These are phyloP conservation scores for Pachliopta kotzebuea DNA, from an alignment of 2,888 invertebrate genomes.

Conservation along the genomic window DNA sequence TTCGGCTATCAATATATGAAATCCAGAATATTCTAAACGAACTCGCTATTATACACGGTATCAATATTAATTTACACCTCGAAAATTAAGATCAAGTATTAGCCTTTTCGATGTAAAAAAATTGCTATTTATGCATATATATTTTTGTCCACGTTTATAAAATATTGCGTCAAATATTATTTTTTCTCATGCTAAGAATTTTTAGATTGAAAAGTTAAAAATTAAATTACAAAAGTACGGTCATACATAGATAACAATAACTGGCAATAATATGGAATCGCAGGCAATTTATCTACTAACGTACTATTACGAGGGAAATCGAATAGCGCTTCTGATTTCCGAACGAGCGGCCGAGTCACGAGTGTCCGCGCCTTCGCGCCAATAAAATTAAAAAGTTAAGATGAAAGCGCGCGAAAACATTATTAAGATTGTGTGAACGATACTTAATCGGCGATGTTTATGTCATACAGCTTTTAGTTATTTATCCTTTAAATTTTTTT, in stretches of 20 bases:
- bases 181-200: neutral
- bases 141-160: too few relatives aligned
- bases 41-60: too few relatives aligned
- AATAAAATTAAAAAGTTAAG: conserved; percentile 31
- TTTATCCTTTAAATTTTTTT: too few relatives aligned
- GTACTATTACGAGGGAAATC: conserved; percentile 29
- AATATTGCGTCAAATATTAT: neutral
- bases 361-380: conserved; percentile 29
- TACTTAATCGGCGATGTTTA: neutral
- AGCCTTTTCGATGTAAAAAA: too few relatives aligned
- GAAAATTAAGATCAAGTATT: too few relatives aligned
- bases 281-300: conserved; percentile 30
- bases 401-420: conserved; percentile 33
- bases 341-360: conserved; percentile 34
- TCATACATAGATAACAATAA: conserved; percentile 5
- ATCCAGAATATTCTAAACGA: too few relatives aligned
- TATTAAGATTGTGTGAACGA: conserved; percentile 35
- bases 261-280: conserved; percentile 8
- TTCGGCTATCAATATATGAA: too few relatives aligned
- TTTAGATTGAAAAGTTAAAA: neutral
- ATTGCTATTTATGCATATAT: too few relatives aligned
- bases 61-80: too few relatives aligned
- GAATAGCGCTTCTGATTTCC: conserved; percentile 35
- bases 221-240: conserved; percentile 2
- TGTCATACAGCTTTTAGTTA: too few relatives aligned